These are phyloP conservation scores for Ceyx cyanopectus DNA, from an alignment of 2,113 vertebrate genomes.

Conservation along the genomic window DNA sequence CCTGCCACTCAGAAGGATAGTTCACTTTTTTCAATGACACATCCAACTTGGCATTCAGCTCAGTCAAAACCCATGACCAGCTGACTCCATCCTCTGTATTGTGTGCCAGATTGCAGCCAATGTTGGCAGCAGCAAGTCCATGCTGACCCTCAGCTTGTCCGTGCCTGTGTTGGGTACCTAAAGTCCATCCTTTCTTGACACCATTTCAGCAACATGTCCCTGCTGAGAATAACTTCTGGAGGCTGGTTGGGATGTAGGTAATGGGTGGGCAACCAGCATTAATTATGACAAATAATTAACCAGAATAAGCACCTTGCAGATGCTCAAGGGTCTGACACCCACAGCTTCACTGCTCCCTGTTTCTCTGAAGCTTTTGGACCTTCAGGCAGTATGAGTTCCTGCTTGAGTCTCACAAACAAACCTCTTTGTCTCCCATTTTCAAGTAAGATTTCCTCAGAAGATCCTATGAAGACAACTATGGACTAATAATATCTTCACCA, in stretches of 20 bases:
- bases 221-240: not conserved
- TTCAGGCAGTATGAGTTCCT: not conserved
- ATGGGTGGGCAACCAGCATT: not conserved
- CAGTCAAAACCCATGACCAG: accelerated
- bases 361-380: not conserved
- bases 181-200: not conserved
- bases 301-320: not conserved
- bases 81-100: not conserved
- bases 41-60: not conserved
- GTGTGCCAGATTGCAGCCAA: accelerated
- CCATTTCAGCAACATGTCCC: not conserved
- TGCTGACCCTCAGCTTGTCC: not conserved
- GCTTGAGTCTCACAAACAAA: not conserved
- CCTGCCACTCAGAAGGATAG: too few species aligned
- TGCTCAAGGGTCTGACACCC: not conserved
- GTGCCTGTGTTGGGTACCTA: not conserved
- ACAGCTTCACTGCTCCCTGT: not conserved
- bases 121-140: accelerated
- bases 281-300: not conserved
- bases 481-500: constrained; percentile 47
- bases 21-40: not conserved
- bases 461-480: not conserved
- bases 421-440: not conserved
- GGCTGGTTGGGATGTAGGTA: not conserved
- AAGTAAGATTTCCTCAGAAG: not conserved